Evolutionary conservation across 2,113 vertebrate genomes (phyloP).

Genomic region (Pseudopipra pipra): DNA sequence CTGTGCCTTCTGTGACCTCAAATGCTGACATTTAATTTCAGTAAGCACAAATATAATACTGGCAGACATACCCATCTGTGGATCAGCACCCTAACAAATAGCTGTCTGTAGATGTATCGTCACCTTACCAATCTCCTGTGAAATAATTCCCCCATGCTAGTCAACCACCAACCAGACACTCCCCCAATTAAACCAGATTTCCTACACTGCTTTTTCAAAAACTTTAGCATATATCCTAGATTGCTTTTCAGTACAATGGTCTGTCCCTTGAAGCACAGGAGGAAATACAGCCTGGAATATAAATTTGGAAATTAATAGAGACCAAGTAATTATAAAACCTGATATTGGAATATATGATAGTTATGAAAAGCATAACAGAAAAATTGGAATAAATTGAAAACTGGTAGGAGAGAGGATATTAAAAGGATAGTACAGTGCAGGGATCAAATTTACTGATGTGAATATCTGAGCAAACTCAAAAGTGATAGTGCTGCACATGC

Average conservation of each 20-base stretch:
- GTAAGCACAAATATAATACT: not conserved
- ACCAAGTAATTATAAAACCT: slow-evolving; percentile 38
- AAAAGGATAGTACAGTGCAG: not conserved
- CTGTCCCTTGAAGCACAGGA: not conserved
- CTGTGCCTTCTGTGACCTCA: not conserved
- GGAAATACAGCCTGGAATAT: slow-evolving; percentile 21
- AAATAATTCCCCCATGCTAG: not conserved
- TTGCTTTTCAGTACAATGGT: not conserved
- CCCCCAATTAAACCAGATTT: not conserved
- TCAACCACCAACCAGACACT: not conserved
- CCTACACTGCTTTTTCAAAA: not conserved
- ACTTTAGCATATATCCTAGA: not conserved
- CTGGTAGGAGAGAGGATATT: slow-evolving; percentile 11
- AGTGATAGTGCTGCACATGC: not conserved
- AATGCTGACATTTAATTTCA: not conserved
- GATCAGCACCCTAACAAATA: not conserved
- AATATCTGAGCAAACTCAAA: slow-evolving; percentile 7
- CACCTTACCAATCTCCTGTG: not conserved
- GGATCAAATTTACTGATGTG: slow-evolving; percentile 10
- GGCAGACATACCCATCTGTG: not conserved
- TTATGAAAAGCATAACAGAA: slow-evolving; percentile 5
- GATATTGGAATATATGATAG: slow-evolving; percentile 17
- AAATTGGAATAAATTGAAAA: slow-evolving; percentile 42
- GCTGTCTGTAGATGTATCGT: not conserved
- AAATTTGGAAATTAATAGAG: slow-evolving; percentile 27